phyloP scores from a whole-genome alignment of 2,113 vertebrate genomes.

The Megaceryle maxima region DNA sequence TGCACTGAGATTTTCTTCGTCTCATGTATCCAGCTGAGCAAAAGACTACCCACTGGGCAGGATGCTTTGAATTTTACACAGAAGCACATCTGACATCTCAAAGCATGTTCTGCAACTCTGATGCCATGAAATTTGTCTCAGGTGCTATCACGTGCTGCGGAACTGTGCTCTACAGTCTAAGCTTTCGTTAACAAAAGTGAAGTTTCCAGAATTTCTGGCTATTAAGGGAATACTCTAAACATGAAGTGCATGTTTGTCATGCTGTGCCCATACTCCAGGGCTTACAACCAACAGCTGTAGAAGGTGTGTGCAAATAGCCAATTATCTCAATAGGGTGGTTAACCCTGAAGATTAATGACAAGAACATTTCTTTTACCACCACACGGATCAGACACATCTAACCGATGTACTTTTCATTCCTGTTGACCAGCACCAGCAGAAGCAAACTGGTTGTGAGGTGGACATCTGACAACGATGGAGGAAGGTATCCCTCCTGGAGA shows the following conservation, averaged over 20 bases:
- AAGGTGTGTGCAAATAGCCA: background rate
- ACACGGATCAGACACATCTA: background rate
- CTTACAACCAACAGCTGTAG: background rate
- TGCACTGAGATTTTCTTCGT: background rate
- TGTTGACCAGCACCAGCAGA: background rate
- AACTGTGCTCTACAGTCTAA: background rate
- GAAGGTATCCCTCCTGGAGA: background rate
- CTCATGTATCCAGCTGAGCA: background rate
- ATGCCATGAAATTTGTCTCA: background rate
- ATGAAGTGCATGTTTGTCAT: rapidly evolving
- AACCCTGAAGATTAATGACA: background rate
- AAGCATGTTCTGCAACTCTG: background rate
- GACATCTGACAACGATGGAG: background rate
- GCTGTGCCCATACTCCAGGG: background rate
- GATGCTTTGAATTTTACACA: background rate
- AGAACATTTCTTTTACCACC: background rate
- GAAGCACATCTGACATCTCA: background rate
- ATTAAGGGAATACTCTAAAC: background rate
- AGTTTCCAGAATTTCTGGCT: background rate
- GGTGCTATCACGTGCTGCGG: background rate
- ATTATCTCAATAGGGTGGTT: background rate
- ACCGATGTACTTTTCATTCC: background rate
- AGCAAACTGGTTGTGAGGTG: background rate
- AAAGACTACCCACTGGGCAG: background rate
- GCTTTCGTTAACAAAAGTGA: background rate